phyloP scores from a whole-genome alignment of 2,113 vertebrate species.

The Cebidichthys violaceus region DNA sequence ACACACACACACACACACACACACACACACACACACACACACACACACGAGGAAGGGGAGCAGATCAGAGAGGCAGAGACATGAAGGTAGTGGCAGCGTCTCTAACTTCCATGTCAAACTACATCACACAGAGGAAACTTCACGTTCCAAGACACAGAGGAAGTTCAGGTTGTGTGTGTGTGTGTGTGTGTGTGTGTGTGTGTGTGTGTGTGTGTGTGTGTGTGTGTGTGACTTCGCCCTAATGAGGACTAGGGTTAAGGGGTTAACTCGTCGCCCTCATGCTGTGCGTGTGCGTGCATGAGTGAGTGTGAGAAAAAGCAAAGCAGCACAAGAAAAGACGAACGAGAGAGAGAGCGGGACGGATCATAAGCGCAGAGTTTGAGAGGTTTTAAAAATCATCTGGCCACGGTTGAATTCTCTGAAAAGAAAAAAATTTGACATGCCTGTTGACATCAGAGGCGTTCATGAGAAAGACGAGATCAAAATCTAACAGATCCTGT shows the following conservation, averaged over 20 bases:
- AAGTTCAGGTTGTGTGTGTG: constrained; percentile 24
- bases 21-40: neutral
- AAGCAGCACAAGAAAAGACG: neutral
- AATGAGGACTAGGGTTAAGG: constrained; percentile 50
- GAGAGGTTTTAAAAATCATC: neutral
- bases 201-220: neutral
- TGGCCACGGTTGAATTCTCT: neutral
- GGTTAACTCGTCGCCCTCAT: constrained; percentile 41
- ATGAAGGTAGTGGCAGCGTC: constrained; percentile 38
- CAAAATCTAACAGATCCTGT: constrained; percentile 1
- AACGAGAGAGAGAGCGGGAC: neutral
- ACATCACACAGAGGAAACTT: constrained; percentile 38
- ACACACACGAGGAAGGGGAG: constrained; percentile 24
- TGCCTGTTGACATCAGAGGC: neutral
- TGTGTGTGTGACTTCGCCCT: neutral
- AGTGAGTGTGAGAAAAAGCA: neutral
- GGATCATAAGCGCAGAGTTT: neutral
- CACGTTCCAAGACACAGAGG: constrained; percentile 27
- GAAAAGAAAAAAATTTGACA: neutral
- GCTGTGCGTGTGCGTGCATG: neutral
- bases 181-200: neutral
- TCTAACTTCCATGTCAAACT: constrained; percentile 48
- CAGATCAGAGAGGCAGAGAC: constrained; percentile 42
- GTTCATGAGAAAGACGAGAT: neutral
- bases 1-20: neutral